Conservation (phyloP, 2,113 vertebrate genomes). For the Leptosomus discolor region DNA sequence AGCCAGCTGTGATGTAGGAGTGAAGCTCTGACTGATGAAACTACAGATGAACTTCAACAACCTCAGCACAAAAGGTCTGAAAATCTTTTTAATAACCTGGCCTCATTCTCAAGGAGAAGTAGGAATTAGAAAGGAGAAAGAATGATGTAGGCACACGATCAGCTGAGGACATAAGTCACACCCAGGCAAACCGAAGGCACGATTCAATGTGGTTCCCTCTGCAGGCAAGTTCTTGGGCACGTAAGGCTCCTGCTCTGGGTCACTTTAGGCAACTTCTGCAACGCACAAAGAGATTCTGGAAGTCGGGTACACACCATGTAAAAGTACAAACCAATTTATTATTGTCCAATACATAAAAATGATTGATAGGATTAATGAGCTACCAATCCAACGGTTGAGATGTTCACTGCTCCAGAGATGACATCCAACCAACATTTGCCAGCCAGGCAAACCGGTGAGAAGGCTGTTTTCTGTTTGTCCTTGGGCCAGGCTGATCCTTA, state of each 20-base stretch:
- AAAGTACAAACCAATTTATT: neutral
- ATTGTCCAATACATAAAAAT: neutral
- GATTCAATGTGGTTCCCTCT: neutral
- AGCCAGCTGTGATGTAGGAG: accelerated
- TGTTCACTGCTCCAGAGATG: neutral
- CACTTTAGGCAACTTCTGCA: neutral
- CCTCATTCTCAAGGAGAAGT: neutral
- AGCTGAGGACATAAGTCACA: accelerated
- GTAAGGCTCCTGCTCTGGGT: accelerated
- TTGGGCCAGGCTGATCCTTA: neutral
- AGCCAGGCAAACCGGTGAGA: neutral
- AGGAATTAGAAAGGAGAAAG: neutral
- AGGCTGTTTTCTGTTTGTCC: neutral
- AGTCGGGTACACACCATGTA: neutral
- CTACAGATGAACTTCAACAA: neutral
- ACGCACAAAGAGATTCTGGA: neutral
- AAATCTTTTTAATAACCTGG: neutral
- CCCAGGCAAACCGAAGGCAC: neutral
- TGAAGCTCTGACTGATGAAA: neutral
- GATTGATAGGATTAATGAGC: neutral
- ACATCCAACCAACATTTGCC: neutral
- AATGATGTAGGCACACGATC: neutral
- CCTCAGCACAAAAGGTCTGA: neutral
- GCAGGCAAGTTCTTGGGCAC: neutral
- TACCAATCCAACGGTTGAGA: neutral